A percentile compares a stretch with the other conserved stretches of the same genome.
Conservation (phyloP, 2,113 vertebrate genomes). For the Todiramphus chloris region DNA sequence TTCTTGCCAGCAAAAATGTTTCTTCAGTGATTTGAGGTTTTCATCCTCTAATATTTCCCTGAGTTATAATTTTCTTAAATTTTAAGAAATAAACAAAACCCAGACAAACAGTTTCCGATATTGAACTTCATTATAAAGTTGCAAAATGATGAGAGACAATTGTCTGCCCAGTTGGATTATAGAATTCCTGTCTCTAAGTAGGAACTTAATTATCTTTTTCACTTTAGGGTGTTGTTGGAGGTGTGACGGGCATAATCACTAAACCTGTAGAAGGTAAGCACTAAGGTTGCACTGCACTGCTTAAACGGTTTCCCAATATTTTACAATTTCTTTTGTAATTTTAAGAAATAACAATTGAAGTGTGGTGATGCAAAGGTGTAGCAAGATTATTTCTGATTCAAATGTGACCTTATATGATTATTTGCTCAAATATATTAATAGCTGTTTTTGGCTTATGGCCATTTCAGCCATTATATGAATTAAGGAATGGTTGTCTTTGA, state of each 20-base stretch:
- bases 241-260: conserved; percentile 95
- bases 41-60: neutral
- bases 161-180: neutral
- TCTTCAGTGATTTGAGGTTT: neutral
- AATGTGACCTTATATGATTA: neutral
- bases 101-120: neutral
- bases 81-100: neutral
- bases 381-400: neutral
- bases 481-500: neutral
- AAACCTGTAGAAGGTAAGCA: conserved; percentile 94
- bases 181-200: neutral
- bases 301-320: neutral
- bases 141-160: neutral
- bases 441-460: neutral
- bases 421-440: neutral
- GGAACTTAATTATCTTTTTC: neutral
- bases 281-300: neutral
- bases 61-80: neutral
- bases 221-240: conserved; percentile 90
- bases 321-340: neutral
- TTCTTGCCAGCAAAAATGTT: neutral
- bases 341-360: neutral
- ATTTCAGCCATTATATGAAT: neutral
- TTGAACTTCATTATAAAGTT: neutral
- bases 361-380: neutral